These are phyloP conservation scores for Gadopsis bispinosus DNA, from an alignment of 2,797 vertebrate species.

Conservation along the genomic window DNA sequence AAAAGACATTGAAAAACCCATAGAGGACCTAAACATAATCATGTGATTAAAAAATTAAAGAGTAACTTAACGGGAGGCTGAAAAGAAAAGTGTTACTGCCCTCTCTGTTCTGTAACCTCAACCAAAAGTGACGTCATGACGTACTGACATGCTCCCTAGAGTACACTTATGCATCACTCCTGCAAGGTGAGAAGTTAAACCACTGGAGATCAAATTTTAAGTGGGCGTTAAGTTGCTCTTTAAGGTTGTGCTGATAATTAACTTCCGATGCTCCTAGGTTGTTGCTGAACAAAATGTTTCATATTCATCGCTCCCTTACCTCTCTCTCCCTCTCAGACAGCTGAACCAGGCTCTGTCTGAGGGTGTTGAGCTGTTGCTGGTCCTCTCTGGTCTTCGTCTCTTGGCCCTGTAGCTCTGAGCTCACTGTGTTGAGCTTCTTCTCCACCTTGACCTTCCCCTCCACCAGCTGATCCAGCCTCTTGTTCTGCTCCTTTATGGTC, in stretches of 20 bases:
- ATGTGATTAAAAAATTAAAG: too few species aligned
- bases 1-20: neutral
- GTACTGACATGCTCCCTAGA: too few species aligned
- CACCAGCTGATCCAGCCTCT: constrained; percentile 85
- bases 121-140: too few species aligned
- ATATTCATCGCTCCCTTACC: constrained; percentile 66
- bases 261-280: neutral
- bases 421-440: constrained; percentile 82
- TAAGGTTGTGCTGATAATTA: neutral
- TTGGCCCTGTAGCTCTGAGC: constrained; percentile 84
- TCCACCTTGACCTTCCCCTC: constrained; percentile 87
- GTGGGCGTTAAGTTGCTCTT: too few species aligned
- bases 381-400: constrained; percentile 83
- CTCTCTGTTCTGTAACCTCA: too few species aligned
- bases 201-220: too few species aligned
- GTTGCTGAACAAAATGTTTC: neutral
- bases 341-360: constrained; percentile 83
- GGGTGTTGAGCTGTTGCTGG: constrained; percentile 75
- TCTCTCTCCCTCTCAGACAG: constrained; percentile 88
- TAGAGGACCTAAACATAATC: too few species aligned
- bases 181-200: too few species aligned
- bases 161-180: too few species aligned
- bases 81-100: too few species aligned
- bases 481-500: constrained; percentile 87
- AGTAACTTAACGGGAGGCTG: too few species aligned